Conservation (phyloP, 2,797 vertebrate genomes). For the Paguma larvata region DNA sequence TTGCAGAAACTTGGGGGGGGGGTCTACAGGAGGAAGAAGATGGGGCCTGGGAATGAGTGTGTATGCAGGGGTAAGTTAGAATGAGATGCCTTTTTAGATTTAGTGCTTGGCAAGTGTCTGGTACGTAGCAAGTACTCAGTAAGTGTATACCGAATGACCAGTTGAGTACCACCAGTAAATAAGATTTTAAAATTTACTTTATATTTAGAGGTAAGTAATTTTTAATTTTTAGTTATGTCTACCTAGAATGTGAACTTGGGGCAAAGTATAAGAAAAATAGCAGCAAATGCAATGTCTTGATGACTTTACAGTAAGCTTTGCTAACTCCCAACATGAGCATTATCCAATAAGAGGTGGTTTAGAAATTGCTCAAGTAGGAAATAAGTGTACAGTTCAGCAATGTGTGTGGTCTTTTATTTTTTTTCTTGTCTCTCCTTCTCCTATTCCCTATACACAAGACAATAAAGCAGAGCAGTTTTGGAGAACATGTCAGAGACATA, state of each 20-base stretch:
- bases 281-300: not conserved
- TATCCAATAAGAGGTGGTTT: conserved; percentile 39
- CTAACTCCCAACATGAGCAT: not conserved
- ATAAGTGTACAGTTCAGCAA: conserved; percentile 11
- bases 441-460: not conserved
- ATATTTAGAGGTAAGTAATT: not conserved
- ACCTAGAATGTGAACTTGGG: conserved; percentile 14
- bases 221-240: conserved; percentile 54
- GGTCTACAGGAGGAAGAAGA: not conserved
- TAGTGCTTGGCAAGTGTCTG: conserved; percentile 36
- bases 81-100: conserved; percentile 32
- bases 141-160: conserved; percentile 9
- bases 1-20: not conserved
- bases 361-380: conserved; percentile 61
- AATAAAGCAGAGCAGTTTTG: conserved; percentile 56
- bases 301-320: conserved; percentile 41
- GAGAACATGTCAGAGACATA: conserved; percentile 32
- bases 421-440: not conserved
- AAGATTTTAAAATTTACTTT: not conserved
- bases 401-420: conserved; percentile 34
- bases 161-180: not conserved
- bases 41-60: not conserved
- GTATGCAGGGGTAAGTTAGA: not conserved
- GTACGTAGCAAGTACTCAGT: not conserved
- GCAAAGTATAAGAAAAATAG: conserved; percentile 21